These are phyloP conservation scores for Oreotragus oreotragus DNA, from an alignment of 2,113 vertebrate genomes.

Conservation along the genomic window DNA sequence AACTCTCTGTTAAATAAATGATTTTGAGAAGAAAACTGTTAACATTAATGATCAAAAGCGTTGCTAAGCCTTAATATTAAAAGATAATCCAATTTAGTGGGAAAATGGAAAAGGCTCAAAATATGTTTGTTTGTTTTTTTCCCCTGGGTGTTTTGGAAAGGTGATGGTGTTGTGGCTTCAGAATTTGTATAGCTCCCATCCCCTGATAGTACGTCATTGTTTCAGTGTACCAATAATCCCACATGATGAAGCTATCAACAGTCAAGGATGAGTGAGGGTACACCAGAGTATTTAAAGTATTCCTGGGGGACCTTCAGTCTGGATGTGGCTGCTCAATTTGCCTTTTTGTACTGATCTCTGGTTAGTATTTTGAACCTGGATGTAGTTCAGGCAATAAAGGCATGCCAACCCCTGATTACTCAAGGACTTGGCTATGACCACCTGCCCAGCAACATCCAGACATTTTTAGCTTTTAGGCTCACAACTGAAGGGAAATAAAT, in stretches of 20 bases:
- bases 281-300: fast-evolving
- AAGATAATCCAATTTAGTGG: neutral
- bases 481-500: neutral
- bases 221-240: neutral
- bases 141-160: neutral
- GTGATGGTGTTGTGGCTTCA: neutral
- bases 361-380: neutral
- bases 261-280: fast-evolving
- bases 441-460: neutral
- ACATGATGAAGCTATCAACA: neutral
- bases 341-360: neutral
- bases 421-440: neutral
- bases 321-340: fast-evolving
- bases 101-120: neutral
- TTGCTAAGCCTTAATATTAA: neutral
- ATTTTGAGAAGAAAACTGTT: neutral
- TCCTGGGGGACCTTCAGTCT: fast-evolving
- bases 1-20: neutral
- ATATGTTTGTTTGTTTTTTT: neutral
- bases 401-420: neutral
- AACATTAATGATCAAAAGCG: neutral
- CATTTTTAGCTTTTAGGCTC: neutral
- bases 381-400: fast-evolving
- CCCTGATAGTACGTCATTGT: fast-evolving
- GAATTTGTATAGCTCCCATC: neutral